Percentiles rank a stretch among this genome's conserved stretches.
Conservation (phyloP, 2,113 vertebrate species). For the Larimichthys polyactis region DNA sequence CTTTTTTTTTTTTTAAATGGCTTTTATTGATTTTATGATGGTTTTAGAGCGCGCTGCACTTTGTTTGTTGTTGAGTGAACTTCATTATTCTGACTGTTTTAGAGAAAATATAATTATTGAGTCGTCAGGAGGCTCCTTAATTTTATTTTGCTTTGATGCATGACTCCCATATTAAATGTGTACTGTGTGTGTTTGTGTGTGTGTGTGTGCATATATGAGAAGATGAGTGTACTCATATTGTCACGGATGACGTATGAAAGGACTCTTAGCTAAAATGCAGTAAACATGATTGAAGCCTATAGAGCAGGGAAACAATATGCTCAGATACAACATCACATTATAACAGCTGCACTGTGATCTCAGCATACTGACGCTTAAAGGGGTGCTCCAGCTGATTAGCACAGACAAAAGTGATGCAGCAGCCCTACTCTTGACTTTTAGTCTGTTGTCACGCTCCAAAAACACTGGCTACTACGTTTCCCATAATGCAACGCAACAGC, state of each 20-base stretch:
- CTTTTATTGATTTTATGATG: slow-evolving; percentile 48
- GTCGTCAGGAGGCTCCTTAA: background rate
- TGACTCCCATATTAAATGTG: background rate
- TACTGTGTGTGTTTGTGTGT: background rate
- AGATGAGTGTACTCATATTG: background rate
- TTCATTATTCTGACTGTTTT: slow-evolving; percentile 26
- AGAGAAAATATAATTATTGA: slow-evolving; percentile 30
- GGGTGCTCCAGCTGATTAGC: background rate
- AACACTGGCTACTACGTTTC: background rate
- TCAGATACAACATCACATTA: background rate
- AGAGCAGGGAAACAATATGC: background rate
- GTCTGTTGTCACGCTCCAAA: background rate
- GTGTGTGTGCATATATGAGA: background rate
- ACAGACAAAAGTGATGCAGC: background rate
- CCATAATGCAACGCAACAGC: background rate
- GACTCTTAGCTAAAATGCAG: background rate
- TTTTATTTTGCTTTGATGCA: slow-evolving; percentile 8
- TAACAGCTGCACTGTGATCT: background rate
- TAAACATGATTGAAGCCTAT: background rate
- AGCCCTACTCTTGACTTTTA: background rate
- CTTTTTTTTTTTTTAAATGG: slow-evolving; percentile 35
- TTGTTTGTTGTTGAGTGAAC: slow-evolving; percentile 28
- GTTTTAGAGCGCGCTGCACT: slow-evolving; percentile 9
- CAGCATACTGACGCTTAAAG: background rate
- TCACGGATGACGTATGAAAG: background rate